phyloP scores from a whole-genome alignment of 2,113 vertebrate genomes.

The Patagioenas fasciata region DNA sequence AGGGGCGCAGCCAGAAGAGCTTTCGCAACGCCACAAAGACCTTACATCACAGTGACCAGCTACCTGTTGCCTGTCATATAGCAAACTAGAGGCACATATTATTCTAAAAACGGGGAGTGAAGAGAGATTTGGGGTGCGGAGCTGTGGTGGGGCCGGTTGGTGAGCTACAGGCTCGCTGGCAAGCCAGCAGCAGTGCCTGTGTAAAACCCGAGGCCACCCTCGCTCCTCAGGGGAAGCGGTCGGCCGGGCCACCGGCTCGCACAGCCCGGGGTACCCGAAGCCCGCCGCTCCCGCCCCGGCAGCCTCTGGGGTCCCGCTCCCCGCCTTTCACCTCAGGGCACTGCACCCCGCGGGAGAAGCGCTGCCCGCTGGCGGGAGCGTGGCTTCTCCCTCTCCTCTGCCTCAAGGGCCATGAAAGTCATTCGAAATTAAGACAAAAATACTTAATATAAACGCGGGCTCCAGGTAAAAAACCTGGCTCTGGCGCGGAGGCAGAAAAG shows the following conservation, averaged over 20 bases:
- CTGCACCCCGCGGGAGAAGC: not conserved
- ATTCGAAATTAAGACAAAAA: not conserved
- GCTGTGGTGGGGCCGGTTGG: rapidly evolving
- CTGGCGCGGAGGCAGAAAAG: not conserved
- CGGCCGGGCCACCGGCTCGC: no score
- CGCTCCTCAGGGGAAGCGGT: no score
- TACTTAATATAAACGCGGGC: rapidly evolving
- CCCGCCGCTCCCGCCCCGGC: no score
- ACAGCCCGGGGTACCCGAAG: not conserved
- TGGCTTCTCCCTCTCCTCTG: not conserved
- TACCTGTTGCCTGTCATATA: rapidly evolving
- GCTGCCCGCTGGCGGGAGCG: not conserved
- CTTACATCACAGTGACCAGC: not conserved
- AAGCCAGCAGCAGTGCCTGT: not conserved
- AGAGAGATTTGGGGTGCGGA: rapidly evolving
- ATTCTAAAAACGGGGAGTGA: rapidly evolving
- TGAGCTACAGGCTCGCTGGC: not conserved
- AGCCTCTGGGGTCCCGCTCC: not conserved
- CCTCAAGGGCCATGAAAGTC: not conserved
- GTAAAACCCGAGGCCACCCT: no score
- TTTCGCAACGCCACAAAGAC: not conserved
- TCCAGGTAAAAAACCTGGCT: not conserved
- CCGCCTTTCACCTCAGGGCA: not conserved
- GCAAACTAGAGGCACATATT: rapidly evolving
- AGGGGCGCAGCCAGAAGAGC: not conserved